Base-by-base conservation (phyloP, 1,140 invertebrate species). In the Saccostrea glomerata region DNA sequence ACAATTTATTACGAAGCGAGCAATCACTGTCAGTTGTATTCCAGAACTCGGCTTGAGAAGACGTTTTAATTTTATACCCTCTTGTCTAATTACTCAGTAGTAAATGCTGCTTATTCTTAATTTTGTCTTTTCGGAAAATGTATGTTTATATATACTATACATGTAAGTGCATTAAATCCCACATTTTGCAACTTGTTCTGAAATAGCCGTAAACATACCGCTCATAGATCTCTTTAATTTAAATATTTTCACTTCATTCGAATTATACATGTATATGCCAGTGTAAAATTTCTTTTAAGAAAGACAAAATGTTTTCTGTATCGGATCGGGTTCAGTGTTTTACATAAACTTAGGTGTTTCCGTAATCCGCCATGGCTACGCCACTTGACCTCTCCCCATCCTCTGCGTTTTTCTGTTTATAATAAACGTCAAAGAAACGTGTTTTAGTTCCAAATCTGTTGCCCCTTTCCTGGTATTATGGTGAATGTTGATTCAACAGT, bases 401-500 rank as follows among this genome's bases (percentile, higher is more conserved):
- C 70, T 73, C 25, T 5, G 66, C 23, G 66, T 9, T 73, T 25
- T 77, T 25, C 25, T 77, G 70, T 77, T 77, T 77, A 77, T 36
- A 30, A 77, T 25, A 25, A 77, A 36, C 70, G 40, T 25, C 82
- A 54, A 54, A 55, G 82, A 84, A 77, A 77, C 70, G 70, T 77
- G 70, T 77, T 77, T 77, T 36, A 77, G 82, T 84, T 54, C 82
- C 55, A 56, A 84, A 84, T 84, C 40, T 84, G 47, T 84, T 55
- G 82, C 82, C 40, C 82, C 82, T 84, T 84, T 84, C 82, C 82
- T 54, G 82, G 20, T 54, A 84, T 84, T 54, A 54, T 20, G 55
- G 82, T 84, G 47, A 84, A 84, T 84, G 82, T 84, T 84, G 82
- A 84, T 55, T 84, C 40, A 55, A 84, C 82, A 84, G 7, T 56